These are phyloP conservation scores for Varanus salvator DNA, from an alignment of 2,113 vertebrate species.

Conservation along the genomic window DNA sequence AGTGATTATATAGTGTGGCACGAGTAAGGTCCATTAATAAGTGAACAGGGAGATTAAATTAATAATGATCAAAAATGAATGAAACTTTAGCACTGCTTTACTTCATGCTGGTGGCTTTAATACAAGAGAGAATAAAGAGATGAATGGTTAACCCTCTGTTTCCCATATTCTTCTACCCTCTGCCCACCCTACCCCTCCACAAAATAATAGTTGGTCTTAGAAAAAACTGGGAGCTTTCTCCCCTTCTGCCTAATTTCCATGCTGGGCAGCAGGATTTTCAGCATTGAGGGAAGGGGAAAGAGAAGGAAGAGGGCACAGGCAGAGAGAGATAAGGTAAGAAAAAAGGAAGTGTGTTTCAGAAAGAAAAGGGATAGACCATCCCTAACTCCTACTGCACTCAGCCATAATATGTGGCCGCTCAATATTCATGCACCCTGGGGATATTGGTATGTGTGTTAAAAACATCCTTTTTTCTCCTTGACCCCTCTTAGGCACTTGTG, in stretches of 20 bases:
- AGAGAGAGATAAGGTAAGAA: too few relatives aligned
- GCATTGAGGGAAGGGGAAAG: neutral
- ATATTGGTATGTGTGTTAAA: neutral
- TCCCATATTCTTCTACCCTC: neutral
- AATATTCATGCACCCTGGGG: neutral
- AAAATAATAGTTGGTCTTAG: neutral
- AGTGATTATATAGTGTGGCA: slow-evolving; percentile 45
- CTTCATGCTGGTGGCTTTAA: neutral
- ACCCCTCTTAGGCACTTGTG: neutral
- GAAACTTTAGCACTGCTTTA: neutral
- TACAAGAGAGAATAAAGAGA: neutral
- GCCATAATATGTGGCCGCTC: neutral
- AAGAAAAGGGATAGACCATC: neutral
- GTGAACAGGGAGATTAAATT: slow-evolving; percentile 31
- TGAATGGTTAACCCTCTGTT: neutral
- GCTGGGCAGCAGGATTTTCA: neutral
- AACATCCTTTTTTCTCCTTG: neutral
- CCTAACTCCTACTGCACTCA: neutral
- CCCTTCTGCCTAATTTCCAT: too few relatives aligned
- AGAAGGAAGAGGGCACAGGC: too few relatives aligned
- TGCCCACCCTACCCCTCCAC: neutral
- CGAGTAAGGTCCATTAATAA: slow-evolving; percentile 47
- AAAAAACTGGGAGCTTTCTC: neutral
- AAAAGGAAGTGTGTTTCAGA: neutral
- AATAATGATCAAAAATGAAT: slow-evolving; percentile 32